These are phyloP conservation scores for Nannoperca australis DNA, from an alignment of 2,797 vertebrate genomes.

Conservation along the genomic window DNA sequence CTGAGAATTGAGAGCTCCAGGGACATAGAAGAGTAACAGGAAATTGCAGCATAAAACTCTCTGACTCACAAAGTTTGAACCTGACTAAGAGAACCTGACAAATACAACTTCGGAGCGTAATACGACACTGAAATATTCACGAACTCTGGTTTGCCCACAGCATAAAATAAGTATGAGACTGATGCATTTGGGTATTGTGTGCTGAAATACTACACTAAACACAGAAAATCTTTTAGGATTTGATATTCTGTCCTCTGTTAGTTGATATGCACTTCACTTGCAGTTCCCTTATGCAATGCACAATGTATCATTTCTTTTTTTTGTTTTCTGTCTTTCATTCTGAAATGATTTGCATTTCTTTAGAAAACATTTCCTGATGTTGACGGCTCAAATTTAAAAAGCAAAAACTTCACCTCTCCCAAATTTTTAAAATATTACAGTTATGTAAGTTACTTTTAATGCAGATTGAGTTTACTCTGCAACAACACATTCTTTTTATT, in stretches of 20 bases:
- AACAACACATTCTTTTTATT: not conserved
- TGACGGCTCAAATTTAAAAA: not conserved
- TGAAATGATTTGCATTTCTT: constrained; percentile 16
- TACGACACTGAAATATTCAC: constrained; percentile 77
- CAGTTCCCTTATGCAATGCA: not conserved
- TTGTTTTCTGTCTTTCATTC: not conserved
- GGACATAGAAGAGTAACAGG: constrained; percentile 50
- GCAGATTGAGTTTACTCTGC: not conserved
- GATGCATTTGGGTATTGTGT: constrained; percentile 60
- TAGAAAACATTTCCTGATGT: constrained; percentile 5
- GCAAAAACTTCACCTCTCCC: not conserved
- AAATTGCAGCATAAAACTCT: constrained; percentile 60
- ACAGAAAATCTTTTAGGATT: constrained; percentile 48
- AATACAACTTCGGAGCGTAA: constrained; percentile 66
- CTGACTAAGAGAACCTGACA: constrained; percentile 64
- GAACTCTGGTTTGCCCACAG: constrained; percentile 55
- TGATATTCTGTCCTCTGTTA: constrained; percentile 41
- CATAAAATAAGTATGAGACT: constrained; percentile 66
- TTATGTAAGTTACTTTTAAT: not conserved
- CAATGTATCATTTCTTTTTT: not conserved
- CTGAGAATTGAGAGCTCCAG: constrained; percentile 56
- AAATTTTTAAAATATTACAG: not conserved
- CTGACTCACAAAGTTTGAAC: constrained; percentile 65
- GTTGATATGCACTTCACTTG: constrained; percentile 13
- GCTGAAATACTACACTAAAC: constrained; percentile 62